Percentiles rank a stretch among this genome's conserved stretches.
phyloP scores from a whole-genome alignment of 2,888 invertebrate genomes.

The Charanyca ferruginea region DNA sequence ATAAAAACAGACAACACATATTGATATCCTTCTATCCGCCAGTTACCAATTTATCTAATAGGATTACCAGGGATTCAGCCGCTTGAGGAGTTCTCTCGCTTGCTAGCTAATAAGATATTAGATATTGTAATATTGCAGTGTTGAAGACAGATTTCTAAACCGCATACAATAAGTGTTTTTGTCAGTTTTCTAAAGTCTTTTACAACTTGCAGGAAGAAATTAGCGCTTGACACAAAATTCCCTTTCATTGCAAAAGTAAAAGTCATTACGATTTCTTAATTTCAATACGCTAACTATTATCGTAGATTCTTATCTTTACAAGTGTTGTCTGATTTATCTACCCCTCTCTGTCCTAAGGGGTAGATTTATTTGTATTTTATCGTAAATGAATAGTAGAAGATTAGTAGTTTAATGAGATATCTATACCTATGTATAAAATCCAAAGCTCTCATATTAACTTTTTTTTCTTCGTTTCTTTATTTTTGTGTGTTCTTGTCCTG shows the following conservation, averaged over 20 bases:
- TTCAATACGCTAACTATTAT: conserved; percentile 17
- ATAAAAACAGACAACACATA: conserved; percentile 11
- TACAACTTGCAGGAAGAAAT: conserved; percentile 36
- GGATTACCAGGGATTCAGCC: conserved; percentile 41
- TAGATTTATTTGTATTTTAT: not conserved
- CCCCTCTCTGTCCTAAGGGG: not conserved
- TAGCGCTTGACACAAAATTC: conserved; percentile 39
- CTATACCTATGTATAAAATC: too few relatives aligned
- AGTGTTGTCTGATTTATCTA: not conserved
- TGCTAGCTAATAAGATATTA: conserved; percentile 47
- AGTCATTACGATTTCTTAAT: conserved; percentile 45
- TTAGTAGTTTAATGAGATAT: too few relatives aligned
- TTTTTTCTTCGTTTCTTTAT: too few relatives aligned
- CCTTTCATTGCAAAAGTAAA: conserved; percentile 38
- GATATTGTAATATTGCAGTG: conserved; percentile 47
- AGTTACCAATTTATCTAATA: conserved; percentile 48
- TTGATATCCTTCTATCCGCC: conserved; percentile 19
- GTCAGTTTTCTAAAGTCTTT: conserved; percentile 25
- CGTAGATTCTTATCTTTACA: not conserved
- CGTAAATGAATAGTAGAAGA: too few relatives aligned
- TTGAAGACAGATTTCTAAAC: conserved; percentile 40
- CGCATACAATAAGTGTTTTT: conserved; percentile 41
- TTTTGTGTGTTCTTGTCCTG: too few relatives aligned
- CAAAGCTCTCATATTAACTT: too few relatives aligned
- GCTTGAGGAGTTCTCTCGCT: conserved; percentile 28